Evolutionary conservation across 23 tunicate species (phyloP).

Genomic region (Trididemnum clinides): DNA sequence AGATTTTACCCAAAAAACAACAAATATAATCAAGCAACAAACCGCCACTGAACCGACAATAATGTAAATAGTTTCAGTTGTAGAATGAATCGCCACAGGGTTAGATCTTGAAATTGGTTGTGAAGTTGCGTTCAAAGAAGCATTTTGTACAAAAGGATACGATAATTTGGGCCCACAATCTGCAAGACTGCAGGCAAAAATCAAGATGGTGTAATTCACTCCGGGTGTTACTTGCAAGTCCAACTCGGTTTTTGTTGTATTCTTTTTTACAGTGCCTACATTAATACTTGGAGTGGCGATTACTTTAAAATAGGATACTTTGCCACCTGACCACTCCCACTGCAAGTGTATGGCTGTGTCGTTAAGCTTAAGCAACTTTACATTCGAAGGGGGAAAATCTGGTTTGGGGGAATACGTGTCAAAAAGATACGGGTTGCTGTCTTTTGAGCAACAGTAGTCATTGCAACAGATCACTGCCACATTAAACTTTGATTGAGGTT

Average conservation of each 20-base stretch:
- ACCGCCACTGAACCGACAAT: background rate
- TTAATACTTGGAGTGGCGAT: background rate
- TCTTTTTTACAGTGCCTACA: no score
- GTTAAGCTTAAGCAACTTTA: slow-evolving; percentile 3
- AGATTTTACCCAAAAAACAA: background rate
- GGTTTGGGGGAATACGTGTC: slow-evolving; percentile 26
- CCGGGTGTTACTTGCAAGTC: background rate
- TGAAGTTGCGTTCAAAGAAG: background rate
- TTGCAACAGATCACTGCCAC: background rate
- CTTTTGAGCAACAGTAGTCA: background rate
- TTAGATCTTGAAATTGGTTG: background rate
- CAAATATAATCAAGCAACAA: background rate
- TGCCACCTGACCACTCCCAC: background rate
- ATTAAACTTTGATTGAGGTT: background rate
- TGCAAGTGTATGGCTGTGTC: background rate
- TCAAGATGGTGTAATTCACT: background rate
- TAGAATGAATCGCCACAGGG: background rate
- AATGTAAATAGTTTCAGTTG: background rate
- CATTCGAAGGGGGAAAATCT: background rate
- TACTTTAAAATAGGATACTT: background rate
- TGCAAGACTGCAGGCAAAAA: slow-evolving; percentile 2
- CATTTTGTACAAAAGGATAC: background rate
- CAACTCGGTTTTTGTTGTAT: background rate
- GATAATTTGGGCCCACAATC: slow-evolving; percentile 7
- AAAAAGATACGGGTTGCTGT: slow-evolving; percentile 29